Evolutionary conservation across 2,888 invertebrate species (phyloP).

Genomic region (Dasypolia templi): DNA sequence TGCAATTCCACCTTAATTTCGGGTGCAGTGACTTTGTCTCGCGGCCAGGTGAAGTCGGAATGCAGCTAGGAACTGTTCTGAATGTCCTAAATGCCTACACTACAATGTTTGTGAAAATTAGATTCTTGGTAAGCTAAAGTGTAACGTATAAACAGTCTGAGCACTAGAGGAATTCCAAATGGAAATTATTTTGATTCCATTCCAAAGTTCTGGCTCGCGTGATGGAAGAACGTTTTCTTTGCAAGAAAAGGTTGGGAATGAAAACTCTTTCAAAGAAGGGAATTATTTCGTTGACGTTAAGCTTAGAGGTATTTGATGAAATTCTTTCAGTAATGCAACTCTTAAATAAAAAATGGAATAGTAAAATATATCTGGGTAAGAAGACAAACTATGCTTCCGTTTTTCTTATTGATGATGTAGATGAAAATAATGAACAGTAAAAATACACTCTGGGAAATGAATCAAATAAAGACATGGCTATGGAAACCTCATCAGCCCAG

Average conservation of each 20-base stretch:
- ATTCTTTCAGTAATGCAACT: slow-evolving; percentile 8
- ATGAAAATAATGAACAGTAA: neutral
- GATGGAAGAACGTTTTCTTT: slow-evolving; percentile 47
- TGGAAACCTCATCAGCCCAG: neutral
- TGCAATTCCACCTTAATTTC: slow-evolving; percentile 56
- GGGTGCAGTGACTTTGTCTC: slow-evolving; percentile 54
- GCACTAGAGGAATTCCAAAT: slow-evolving; percentile 48
- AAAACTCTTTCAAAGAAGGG: slow-evolving; percentile 24
- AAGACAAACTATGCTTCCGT: neutral
- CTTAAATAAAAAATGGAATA: neutral
- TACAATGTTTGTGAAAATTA: slow-evolving; percentile 71
- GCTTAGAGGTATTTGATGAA: slow-evolving; percentile 28
- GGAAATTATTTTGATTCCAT: slow-evolving; percentile 58
- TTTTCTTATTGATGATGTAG: neutral
- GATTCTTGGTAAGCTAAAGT: slow-evolving; percentile 65
- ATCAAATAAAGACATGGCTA: neutral
- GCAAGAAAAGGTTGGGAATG: slow-evolving; percentile 19
- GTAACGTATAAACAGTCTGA: slow-evolving; percentile 34
- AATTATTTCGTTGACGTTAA: slow-evolving; percentile 21
- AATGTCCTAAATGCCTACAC: slow-evolving; percentile 57
- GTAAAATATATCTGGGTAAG: neutral
- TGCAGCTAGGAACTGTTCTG: slow-evolving; percentile 48
- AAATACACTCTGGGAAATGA: neutral
- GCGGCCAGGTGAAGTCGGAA: slow-evolving; percentile 49
- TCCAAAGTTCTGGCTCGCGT: slow-evolving; percentile 60